Evolutionary conservation across 2,113 vertebrate genomes (phyloP).

Genomic region (Neopipo cinnamomea): DNA sequence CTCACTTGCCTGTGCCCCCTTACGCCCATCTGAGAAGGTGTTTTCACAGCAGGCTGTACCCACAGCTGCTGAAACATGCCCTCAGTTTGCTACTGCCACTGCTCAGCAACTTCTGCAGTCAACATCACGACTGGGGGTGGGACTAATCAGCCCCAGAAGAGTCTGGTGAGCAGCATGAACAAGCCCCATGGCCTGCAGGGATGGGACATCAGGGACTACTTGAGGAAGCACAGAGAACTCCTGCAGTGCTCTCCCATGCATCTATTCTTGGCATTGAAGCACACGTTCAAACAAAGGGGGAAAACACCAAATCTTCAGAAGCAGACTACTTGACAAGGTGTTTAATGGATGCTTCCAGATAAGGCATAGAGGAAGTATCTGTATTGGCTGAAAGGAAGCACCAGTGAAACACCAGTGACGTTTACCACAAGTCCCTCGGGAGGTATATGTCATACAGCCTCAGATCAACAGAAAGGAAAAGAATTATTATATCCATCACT

Average conservation of each 20-base stretch:
- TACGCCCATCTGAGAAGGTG: rapidly evolving
- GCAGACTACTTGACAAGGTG: background rate
- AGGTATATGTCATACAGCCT: background rate
- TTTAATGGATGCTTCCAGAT: background rate
- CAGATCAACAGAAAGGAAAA: background rate
- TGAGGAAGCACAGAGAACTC: background rate
- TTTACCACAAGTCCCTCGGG: background rate
- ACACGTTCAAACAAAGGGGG: background rate
- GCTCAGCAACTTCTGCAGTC: background rate
- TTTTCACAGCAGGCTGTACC: background rate
- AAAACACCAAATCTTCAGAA: background rate
- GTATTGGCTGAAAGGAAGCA: background rate
- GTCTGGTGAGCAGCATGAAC: background rate
- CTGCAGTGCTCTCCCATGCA: background rate
- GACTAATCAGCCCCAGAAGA: background rate
- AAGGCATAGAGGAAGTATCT: background rate
- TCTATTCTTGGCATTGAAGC: background rate
- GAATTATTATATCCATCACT: background rate
- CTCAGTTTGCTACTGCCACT: background rate
- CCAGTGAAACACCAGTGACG: background rate
- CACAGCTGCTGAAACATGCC: background rate
- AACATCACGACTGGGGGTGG: background rate
- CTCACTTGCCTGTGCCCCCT: background rate
- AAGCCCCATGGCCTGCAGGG: background rate
- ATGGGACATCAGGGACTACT: background rate